Evolutionary conservation across 2,113 vertebrate genomes (phyloP).

Genomic region (Thymallus thymallus): DNA sequence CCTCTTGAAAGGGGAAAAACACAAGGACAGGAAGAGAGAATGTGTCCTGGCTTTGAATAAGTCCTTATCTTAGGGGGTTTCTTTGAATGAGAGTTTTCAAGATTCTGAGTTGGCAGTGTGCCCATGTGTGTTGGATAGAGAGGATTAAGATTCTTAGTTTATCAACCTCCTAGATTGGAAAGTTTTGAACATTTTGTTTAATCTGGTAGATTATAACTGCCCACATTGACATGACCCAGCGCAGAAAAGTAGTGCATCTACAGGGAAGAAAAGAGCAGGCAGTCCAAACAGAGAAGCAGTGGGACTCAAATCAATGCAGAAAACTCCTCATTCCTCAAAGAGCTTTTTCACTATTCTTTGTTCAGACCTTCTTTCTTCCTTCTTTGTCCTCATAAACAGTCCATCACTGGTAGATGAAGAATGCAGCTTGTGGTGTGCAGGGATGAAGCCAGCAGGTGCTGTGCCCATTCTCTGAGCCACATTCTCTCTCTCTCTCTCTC

Average conservation of each 20-base stretch:
- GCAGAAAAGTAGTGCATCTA: neutral
- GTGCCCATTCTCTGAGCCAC: constrained; percentile 55
- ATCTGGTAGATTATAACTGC: neutral
- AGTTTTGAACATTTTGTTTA: neutral
- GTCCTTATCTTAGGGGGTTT: constrained; percentile 62
- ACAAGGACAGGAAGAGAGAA: constrained; percentile 53
- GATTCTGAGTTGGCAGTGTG: constrained; percentile 74
- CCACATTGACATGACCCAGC: neutral
- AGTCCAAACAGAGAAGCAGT: neutral
- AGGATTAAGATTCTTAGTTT: constrained; percentile 54
- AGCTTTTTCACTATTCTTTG: constrained; percentile 32
- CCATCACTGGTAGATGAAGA: constrained; percentile 44
- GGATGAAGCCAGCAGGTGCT: constrained; percentile 71
- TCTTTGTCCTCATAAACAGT: constrained; percentile 49
- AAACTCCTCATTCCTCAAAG: constrained; percentile 18
- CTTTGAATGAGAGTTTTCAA: constrained; percentile 76
- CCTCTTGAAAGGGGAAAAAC: constrained; percentile 54
- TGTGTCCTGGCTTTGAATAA: constrained; percentile 65
- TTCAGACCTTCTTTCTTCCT: constrained; percentile 30
- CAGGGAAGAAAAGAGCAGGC: neutral
- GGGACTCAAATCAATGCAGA: constrained; percentile 14
- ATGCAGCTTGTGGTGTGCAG: constrained; percentile 47
- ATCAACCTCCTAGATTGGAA: constrained; percentile 28
- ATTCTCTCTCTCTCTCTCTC: constrained; percentile 49
- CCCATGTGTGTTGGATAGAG: constrained; percentile 68